Evolutionary conservation across 2,113 vertebrate genomes (phyloP).

Genomic region (Candoia aspera): DNA sequence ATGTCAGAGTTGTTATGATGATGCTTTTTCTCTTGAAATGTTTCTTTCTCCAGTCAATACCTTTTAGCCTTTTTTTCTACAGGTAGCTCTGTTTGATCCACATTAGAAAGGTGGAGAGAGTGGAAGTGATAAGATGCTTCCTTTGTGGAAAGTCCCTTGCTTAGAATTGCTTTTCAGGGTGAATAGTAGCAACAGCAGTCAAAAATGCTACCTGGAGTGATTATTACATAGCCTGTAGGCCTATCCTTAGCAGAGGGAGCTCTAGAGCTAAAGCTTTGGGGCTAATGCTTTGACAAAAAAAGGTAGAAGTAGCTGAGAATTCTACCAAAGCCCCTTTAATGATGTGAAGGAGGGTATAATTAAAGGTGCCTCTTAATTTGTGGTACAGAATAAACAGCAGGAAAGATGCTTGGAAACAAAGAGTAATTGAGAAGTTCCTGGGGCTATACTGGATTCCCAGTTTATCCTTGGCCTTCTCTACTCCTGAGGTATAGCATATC

Average conservation of each 20-base stretch:
- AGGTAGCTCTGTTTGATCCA: background rate
- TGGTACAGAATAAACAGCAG: background rate
- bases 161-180: background rate
- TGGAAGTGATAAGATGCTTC: background rate
- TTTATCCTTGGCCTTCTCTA: background rate
- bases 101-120: background rate
- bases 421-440: background rate
- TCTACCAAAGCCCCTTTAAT: background rate
- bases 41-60: background rate
- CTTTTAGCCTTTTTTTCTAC: background rate
- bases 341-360: background rate
- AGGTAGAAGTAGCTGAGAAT: background rate
- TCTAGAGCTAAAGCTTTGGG: background rate
- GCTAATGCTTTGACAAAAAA: background rate
- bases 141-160: background rate
- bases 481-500: background rate
- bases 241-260: background rate
- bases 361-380: background rate
- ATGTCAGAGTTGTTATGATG: background rate
- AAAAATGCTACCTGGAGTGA: background rate
- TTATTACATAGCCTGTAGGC: background rate
- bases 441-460: background rate
- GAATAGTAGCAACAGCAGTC: background rate
- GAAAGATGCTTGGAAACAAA: background rate
- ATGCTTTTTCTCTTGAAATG: background rate